A percentile compares a stretch with the other conserved stretches of the same genome.
Evolutionary conservation across 2,888 invertebrate genomes (phyloP).

Genomic region (Drosophila nr. perissopoda): DNA sequence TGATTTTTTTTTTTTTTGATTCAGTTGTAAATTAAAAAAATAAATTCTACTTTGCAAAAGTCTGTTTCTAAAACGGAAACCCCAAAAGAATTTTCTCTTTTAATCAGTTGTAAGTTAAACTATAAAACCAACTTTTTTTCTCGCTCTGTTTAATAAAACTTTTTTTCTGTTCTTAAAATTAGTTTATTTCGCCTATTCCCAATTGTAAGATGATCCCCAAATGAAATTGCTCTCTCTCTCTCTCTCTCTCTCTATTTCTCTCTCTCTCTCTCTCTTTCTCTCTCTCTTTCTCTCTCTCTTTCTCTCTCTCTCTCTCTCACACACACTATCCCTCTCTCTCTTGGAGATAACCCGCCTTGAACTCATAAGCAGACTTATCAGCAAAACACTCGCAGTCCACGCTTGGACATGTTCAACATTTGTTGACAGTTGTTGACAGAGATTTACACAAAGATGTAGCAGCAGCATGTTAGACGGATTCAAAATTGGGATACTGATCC

Average conservation of each 20-base stretch:
- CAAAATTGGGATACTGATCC: constrained; percentile 15
- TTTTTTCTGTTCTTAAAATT: background rate
- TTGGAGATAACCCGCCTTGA: constrained; percentile 61
- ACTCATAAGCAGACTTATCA: constrained; percentile 52
- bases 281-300: background rate
- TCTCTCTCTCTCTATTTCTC: background rate
- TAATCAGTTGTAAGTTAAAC: background rate
- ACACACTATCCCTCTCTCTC: background rate
- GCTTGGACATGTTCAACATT: background rate
- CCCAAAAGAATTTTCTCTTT: background rate
- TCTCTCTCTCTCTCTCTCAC: no score
- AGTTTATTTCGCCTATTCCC: background rate
- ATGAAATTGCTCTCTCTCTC: background rate
- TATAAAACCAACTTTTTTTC: background rate
- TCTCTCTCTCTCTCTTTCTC: background rate
- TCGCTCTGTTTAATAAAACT: no score
- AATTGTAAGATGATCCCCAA: background rate
- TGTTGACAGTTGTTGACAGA: constrained; percentile 31
- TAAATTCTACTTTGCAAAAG: background rate
- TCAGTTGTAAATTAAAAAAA: background rate
- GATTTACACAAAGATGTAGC: constrained; percentile 48
- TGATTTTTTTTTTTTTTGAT: background rate
- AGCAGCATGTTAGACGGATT: constrained; percentile 59
- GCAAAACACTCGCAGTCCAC: constrained; percentile 1
- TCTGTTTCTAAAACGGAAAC: background rate